Conservation (phyloP, 2,888 invertebrate genomes). For the Orchestes rusci region DNA sequence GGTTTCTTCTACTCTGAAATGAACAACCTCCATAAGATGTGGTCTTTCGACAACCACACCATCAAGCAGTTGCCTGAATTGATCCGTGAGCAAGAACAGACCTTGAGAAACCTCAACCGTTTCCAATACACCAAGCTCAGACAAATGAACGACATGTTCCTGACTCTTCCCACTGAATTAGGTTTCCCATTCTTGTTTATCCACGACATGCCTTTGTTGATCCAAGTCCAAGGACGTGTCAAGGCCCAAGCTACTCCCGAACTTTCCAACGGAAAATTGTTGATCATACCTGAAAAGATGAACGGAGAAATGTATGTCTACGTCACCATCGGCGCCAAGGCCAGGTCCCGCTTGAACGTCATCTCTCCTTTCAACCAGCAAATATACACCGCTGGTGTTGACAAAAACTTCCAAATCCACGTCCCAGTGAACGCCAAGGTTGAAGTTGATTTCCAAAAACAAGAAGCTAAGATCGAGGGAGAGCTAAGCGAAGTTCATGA, state of each 20-base stretch:
- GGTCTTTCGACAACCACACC: conserved; percentile 50
- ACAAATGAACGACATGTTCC: conserved; percentile 50
- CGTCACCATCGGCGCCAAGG: conserved; percentile 49
- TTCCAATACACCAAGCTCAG: conserved; percentile 55
- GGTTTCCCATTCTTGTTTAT: conserved; percentile 64
- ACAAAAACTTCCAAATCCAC: conserved; percentile 53
- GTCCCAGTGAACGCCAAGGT: conserved; percentile 48
- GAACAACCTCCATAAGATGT: conserved; percentile 45
- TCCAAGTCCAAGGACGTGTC: conserved; percentile 48
- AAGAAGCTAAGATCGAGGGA: conserved; percentile 45
- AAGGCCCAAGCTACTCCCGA: conserved; percentile 44
- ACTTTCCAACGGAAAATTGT: conserved; percentile 31
- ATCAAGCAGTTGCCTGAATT: conserved; percentile 46
- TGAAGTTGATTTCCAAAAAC: conserved; percentile 45
- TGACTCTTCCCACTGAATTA: conserved; percentile 61
- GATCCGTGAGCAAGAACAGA: conserved; percentile 41
- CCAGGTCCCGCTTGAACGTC: conserved; percentile 57
- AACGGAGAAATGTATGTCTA: conserved; percentile 47
- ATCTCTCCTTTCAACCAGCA: conserved; percentile 54
- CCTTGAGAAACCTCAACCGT: conserved; percentile 45
- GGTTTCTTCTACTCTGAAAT: conserved; percentile 47
- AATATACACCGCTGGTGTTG: conserved; percentile 53
- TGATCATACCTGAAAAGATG: conserved; percentile 39
- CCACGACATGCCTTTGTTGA: conserved; percentile 51
- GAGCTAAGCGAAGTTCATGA: conserved; percentile 48